Base-by-base conservation (phyloP, 2,888 invertebrate genomes). In the Harpalus rufipes region DNA sequence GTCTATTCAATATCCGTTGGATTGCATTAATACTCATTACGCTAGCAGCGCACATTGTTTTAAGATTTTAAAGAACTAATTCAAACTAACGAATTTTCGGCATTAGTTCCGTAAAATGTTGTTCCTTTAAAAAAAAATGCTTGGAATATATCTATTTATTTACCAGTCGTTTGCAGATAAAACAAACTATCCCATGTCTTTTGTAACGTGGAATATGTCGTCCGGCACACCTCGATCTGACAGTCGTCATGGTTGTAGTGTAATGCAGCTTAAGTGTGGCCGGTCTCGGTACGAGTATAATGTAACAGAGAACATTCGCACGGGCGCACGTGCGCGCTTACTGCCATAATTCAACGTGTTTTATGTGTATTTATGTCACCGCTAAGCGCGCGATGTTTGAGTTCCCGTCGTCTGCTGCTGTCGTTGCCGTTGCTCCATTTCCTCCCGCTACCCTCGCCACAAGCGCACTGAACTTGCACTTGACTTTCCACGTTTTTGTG, bases 191-290 rank as follows among this genome's bases (percentile, higher is more conserved):
- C 5, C 32, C 16, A 59, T 25, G 65, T 21, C 65, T 65, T 65
- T 21, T 25, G 10, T 12, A 65, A 16, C 59, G 16, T 32, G 25
- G 21, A 14, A 25, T 25, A 65, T 25, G 32, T 32, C 6, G 32
- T 32, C 32, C 6, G 65, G 32, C 65, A 65, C 65, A 65, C 65
- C 65, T 65, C 65, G 25, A 25, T 80, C 32, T 65, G 81, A 81
- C 65, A 81, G 41, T 81, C 81, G 81, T 81, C 81, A 81, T 41
- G 81, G 81, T 39, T 41, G 65, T 44, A 68, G 51, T 56, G 16
- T 81, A 68, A 81, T 81, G 68, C 81, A 81, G 81, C 81, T 81
- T 81, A 81, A 74, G 72, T 74, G 72, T 44, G 68, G 72, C 72
- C 44, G 72, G 59, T 4, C 59, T 32, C 32, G 32, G 32, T 32